These are phyloP conservation scores for Takifugu rubripes DNA, from an alignment of 2,797 vertebrate genomes.

Conservation along the genomic window DNA sequence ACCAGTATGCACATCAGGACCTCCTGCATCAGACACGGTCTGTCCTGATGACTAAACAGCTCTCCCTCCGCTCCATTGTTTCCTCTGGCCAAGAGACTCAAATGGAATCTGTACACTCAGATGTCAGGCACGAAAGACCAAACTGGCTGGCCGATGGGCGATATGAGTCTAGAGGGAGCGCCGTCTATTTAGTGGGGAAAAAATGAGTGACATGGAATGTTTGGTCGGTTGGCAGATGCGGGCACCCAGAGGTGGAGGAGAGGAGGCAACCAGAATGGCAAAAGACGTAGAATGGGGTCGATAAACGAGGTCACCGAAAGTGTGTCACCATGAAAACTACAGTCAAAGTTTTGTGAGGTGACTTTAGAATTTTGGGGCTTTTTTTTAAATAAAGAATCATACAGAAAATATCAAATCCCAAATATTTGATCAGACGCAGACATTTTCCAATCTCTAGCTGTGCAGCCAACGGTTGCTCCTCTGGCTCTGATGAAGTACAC, in stretches of 20 bases:
- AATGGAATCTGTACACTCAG: constrained; percentile 45
- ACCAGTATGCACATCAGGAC: constrained; percentile 29
- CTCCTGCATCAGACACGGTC: constrained; percentile 39
- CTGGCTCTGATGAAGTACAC: constrained; percentile 57
- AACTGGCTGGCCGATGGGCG: constrained; percentile 48
- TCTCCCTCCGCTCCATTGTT: constrained; percentile 11
- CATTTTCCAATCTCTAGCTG: background rate
- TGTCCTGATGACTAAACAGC: constrained; percentile 32
- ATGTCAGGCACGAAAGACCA: constrained; percentile 13
- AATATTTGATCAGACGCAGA: too few relatives aligned
- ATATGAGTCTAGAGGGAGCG: constrained; percentile 40
- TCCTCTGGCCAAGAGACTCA: constrained; percentile 40
- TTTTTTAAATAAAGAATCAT: background rate
- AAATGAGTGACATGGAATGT: constrained; percentile 66
- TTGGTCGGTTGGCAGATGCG: constrained; percentile 55
- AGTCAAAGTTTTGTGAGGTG: background rate
- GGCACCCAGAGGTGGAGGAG: constrained; percentile 52
- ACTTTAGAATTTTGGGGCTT: background rate
- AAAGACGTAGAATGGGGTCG: constrained; percentile 42
- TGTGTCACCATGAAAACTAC: constrained; percentile 39
- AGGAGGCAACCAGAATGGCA: constrained; percentile 41
- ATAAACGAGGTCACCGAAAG: constrained; percentile 61
- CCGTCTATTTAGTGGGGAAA: constrained; percentile 38
- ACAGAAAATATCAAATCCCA: background rate
- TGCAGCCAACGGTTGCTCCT: constrained; percentile 27